A percentile compares a stretch with the other conserved stretches of the same genome.
phyloP scores from a whole-genome alignment of 2,888 invertebrate species.

The Acrocyrtus sp. region DNA sequence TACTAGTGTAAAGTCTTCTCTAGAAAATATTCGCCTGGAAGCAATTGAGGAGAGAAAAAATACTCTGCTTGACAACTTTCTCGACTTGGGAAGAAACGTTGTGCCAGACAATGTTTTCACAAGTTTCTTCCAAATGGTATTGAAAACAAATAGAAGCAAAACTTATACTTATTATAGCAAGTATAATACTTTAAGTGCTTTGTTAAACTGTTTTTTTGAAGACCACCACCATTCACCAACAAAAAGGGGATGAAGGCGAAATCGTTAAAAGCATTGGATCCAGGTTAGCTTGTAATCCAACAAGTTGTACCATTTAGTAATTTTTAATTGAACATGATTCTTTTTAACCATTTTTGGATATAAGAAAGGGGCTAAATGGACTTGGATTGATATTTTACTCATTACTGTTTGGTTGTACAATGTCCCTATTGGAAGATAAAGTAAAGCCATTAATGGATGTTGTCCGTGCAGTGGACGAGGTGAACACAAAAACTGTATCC shows the following conservation, averaged over 20 bases:
- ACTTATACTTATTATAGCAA: too few species aligned
- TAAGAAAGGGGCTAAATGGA: slow-evolving; percentile 79
- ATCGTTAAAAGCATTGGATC: slow-evolving; percentile 25
- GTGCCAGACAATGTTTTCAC: slow-evolving; percentile 60
- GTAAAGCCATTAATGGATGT: slow-evolving; percentile 80
- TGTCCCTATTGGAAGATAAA: slow-evolving; percentile 84
- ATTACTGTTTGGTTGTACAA: slow-evolving; percentile 84
- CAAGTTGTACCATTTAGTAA: too few species aligned
- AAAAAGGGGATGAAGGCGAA: neutral
- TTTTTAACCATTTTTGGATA: too few species aligned
- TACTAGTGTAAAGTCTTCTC: slow-evolving; percentile 63
- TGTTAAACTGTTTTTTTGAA: too few species aligned
- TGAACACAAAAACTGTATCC: slow-evolving; percentile 92
- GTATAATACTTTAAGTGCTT: too few species aligned
- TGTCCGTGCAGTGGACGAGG: slow-evolving; percentile 87
- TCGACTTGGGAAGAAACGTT: slow-evolving; percentile 85
- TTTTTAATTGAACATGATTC: neutral
- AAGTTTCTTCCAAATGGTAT: slow-evolving; percentile 59
- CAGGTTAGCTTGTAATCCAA: too few species aligned
- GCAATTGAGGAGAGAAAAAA: slow-evolving; percentile 40
- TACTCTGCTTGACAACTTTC: slow-evolving; percentile 79
- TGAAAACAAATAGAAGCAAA: too few species aligned
- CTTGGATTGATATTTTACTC: slow-evolving; percentile 91
- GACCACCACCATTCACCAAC: slow-evolving; percentile 43
- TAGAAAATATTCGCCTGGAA: neutral